Base-by-base conservation (phyloP, 2,888 invertebrate genomes). In the Tenthredo scrophulariae region DNA sequence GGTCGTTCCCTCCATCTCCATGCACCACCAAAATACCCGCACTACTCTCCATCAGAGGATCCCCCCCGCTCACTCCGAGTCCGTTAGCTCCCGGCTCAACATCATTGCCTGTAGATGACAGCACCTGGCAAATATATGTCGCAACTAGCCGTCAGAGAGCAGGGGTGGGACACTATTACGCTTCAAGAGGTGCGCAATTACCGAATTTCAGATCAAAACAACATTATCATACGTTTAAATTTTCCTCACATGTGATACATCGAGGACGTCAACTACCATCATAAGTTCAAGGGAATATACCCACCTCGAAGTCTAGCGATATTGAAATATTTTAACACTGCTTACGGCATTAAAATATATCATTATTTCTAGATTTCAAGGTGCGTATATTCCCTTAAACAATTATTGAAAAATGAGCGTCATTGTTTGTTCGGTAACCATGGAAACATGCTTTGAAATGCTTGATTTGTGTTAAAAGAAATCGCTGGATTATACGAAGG, bases 71-170 rank as follows among this genome's bases (percentile, higher is more conserved):
- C 92, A 94, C 93, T 92, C 94, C 93, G 93, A 93, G 93, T 93
- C 94, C 93, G 93, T 93, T 93, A 93, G 93, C 92, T 93, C 93
- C 93, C 93, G 93, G 89, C 93, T 93, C 93, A 93, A 93, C 93
- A 93, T 93, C 93, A 93, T 93, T 93, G 93, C 94, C 94, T 94
- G 94, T 93, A 92, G 94, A 93, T 93, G 94, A 94, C 93, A 93
- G 93, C 93, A 94, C 94, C 94, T 94, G 94, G 93, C 93, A 93
- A 93, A 93, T 93, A 93, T 93, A 93, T 93, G 93, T 92, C 93
- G 93, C 92, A 93, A 92, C 93, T 93, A 93, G 93, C 93, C 92
- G 93, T 93, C 93, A 92, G 92, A 93, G 93, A 93, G 92, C 92
- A 92, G 92, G 93, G 92, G 91, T 92, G 92, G 93, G 93, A 89